Base-by-base conservation (phyloP, 35 echinoderm and acorn worm species). In the Strongylocentrotus purpuratus region DNA sequence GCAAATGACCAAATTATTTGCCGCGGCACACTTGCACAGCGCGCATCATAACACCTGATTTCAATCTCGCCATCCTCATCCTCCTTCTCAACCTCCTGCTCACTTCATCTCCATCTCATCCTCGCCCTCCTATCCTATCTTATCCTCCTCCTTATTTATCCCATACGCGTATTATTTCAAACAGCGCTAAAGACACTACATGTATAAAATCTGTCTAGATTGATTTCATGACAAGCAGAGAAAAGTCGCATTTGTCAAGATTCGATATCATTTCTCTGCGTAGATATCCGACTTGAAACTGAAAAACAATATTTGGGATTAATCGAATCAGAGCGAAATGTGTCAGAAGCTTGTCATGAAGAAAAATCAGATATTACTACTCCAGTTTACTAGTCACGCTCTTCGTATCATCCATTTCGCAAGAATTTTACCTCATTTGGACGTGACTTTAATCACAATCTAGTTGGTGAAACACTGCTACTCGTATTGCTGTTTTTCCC, bases 1-100 rank as follows among this genome's bases (percentile, higher is more conserved):
- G 47, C 91, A 93, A 93, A 93, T 93, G 45, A 31, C 45, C 46
- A 58, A 93, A 93, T 93, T 93, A 93, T 93, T 93, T 93, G 91
- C 91, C 91, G 45, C 48, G 91, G 91, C 91, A 93, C 91, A 93
- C 91, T 89, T 89, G 33, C 31, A 31, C 32, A 89, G 45, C 87
- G 87, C 87, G 87, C 33, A 89, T 89, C 87, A 89, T 89, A 45
- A 33, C 45, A 89, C 45, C 87, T 89, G 33, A 89, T 89, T 46
- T 46, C 87, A 45, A 89, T 89, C 87, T 89, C 87, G 4, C 32
- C 87, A 45, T 89, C 33, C 1, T 35, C 87, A 45, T 35, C 87
- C 31, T 15, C 45, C 87, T 41, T 41, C 35, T 46, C 17, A 88
- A 7, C 87, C 87, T 89, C 32, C 10, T 46, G 45, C 33, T 89